Base-by-base conservation (phyloP, 2,797 vertebrate genomes). In the Avahi laniger region DNA sequence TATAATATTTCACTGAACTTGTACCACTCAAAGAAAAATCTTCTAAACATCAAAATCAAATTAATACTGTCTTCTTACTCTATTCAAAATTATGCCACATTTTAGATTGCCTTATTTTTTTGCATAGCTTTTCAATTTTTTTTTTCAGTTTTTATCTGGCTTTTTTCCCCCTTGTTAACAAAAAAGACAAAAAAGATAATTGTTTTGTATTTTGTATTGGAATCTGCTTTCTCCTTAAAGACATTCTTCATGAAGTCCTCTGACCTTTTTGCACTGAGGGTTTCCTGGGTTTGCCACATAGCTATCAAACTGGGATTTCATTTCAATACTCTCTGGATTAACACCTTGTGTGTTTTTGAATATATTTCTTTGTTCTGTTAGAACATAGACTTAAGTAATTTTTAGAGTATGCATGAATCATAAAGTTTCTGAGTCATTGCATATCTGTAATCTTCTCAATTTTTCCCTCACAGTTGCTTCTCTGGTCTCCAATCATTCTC, bases 21-120 rank as follows among this genome's bases (percentile, higher is more conserved):
- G 12, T 52, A 9, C 41, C 46, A 65, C 50, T 89, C 65, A 94
- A 92, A 95, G 69, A 89, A 93, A 96, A 96, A 48, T 65, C 90
- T 43, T 88, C n/a, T 83, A 61, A 88, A 75, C 24, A 57, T 65
- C 50, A 90, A 83, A 92, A 86, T 92, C 26, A 96, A 92, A 89
- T 72, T 35, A 75, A 35, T 57, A 13, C 2, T 93, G 38, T 83
- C 13, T 38, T 87, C 11, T 84, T 92, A 41, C 6, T 89, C 50
- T 81, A 26, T 22, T 65, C 35, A 89, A 87, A 79, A 63, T 50
- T 43, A 52, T n/a, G 59, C 7, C 20, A 81, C 12, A 43, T 52
- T 76, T 90, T 59, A 35, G 46, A 15, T 50, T 57, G 22, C 17
- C 22, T 92, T 35, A 61, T 0, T 30, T 46, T 80, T 92, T 76